Conservation (phyloP, 2,888 invertebrate genomes). For the Andrena haemorrhoa region DNA sequence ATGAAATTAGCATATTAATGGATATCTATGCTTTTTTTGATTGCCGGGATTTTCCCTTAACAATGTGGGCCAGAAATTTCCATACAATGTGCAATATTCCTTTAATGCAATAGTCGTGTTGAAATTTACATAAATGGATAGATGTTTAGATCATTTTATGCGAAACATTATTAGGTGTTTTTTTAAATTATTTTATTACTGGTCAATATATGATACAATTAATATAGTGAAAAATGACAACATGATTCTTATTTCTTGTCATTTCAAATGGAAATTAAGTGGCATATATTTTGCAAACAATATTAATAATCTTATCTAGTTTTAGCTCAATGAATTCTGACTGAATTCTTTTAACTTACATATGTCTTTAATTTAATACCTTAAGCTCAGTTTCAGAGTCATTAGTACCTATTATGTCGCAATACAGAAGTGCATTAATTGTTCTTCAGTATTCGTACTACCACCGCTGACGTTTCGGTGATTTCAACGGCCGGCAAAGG, state of each 20-base stretch:
- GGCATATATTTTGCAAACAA: too few relatives aligned
- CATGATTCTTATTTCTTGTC: too few relatives aligned
- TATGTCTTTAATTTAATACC: neutral
- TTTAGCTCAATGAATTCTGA: too few relatives aligned
- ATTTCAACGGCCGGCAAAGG: neutral
- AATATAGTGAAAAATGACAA: too few relatives aligned
- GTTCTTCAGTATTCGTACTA: neutral
- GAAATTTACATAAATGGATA: slow-evolving; percentile 13
- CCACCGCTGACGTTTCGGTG: neutral
- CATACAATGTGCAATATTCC: slow-evolving; percentile 27
- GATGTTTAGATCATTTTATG: neutral
- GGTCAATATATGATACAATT: too few relatives aligned
- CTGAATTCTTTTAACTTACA: neutral
- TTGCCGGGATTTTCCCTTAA: slow-evolving; percentile 6
- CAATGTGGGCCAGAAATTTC: slow-evolving; percentile 26
- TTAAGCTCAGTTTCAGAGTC: neutral
- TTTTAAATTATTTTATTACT: neutral
- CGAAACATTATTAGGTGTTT: neutral
- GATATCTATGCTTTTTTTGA: slow-evolving; percentile 25
- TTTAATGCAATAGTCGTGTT: neutral
- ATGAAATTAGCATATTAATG: slow-evolving; percentile 58
- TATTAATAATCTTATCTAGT: too few relatives aligned
- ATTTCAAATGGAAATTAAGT: too few relatives aligned
- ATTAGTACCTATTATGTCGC: neutral
- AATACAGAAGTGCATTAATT: neutral